Percentiles rank a stretch among this genome's conserved stretches.
These are phyloP conservation scores for Tetranychus urticae DNA, from an alignment of 1,140 invertebrate genomes.

Conservation along the genomic window DNA sequence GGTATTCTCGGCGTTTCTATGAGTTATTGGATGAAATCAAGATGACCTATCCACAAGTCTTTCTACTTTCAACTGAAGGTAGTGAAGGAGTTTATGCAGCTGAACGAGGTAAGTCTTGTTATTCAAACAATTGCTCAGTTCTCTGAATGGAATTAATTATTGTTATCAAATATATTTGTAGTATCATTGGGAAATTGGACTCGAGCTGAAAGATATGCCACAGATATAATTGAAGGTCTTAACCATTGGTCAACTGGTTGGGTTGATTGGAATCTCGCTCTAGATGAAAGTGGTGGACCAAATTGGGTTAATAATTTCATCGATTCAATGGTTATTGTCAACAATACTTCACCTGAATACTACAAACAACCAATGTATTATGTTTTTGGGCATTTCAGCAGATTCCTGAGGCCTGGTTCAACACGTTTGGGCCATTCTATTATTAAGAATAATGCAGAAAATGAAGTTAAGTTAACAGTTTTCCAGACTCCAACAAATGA, in stretches of 20 bases:
- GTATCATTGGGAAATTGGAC: slow-evolving; percentile 8
- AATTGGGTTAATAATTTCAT: not conserved
- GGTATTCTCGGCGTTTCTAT: slow-evolving; percentile 25
- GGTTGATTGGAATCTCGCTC: not conserved
- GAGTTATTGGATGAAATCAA: slow-evolving; percentile 18
- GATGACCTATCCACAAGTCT: slow-evolving; percentile 34
- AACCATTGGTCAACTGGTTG: slow-evolving; percentile 1
- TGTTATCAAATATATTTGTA: not conserved
- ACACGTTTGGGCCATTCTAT: not conserved
- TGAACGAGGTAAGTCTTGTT: not conserved
- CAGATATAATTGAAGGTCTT: slow-evolving; percentile 14
- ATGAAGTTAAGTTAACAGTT: not conserved
- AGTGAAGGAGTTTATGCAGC: slow-evolving; percentile 12
- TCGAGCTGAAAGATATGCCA: slow-evolving; percentile 7
- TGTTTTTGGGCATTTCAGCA: slow-evolving; percentile 5
- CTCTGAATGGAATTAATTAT: not conserved
- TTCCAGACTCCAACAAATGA: not conserved
- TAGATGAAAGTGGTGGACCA: not conserved
- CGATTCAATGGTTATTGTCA: slow-evolving; percentile 22
- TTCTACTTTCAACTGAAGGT: slow-evolving; percentile 34
- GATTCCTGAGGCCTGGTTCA: not conserved
- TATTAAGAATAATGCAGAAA: not conserved
- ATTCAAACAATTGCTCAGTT: not conserved
- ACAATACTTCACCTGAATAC: slow-evolving; percentile 18
- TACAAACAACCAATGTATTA: slow-evolving; percentile 24